These are phyloP conservation scores for Stichopus chloronotus DNA, from an alignment of 35 echinoderm and acorn worm genomes.

Conservation along the genomic window DNA sequence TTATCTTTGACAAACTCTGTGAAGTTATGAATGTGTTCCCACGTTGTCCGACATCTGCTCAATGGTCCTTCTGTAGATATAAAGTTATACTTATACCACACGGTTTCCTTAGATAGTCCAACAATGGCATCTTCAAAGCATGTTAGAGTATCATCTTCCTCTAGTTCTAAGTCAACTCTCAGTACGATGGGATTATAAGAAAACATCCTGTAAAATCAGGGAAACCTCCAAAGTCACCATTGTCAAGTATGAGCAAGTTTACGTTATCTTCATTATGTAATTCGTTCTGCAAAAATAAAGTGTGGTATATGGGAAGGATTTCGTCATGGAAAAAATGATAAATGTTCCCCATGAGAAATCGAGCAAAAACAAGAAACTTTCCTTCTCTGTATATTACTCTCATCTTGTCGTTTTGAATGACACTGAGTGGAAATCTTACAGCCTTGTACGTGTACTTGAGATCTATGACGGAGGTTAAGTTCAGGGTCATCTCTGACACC, in stretches of 20 bases:
- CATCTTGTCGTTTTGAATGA: background rate
- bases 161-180: background rate
- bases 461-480: background rate
- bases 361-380: background rate
- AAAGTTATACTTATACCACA: background rate
- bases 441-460: background rate
- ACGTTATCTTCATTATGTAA: background rate
- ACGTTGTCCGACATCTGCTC: background rate
- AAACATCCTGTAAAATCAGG: background rate
- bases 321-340: background rate
- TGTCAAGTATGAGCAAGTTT: background rate
- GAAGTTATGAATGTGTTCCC: constrained; percentile 15
- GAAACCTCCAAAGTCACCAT: background rate
- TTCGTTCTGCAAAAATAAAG: background rate
- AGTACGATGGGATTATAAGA: background rate
- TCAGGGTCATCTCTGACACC: background rate
- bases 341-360: background rate
- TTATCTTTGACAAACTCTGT: background rate
- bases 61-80: background rate
- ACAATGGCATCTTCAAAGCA: constrained; percentile 30
- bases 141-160: background rate
- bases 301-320: constrained; percentile 1
- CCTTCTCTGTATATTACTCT: background rate
- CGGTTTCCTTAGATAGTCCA: constrained; percentile 2
- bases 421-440: background rate